Base-by-base conservation (phyloP, 2,888 invertebrate genomes). In the Eristalinus sepulchralis region DNA sequence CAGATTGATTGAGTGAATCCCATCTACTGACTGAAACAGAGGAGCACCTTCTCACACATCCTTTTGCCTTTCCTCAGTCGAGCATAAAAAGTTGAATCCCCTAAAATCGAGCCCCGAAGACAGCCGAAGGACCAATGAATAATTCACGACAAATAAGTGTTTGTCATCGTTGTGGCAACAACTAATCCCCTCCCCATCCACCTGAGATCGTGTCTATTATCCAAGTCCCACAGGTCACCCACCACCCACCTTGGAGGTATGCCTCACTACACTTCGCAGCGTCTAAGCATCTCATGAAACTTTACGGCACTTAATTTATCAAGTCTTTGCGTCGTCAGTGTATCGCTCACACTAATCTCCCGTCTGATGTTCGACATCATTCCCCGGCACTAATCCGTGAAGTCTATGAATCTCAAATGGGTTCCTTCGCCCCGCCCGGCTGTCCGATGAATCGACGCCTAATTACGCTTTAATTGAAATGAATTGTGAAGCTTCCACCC, bases 401-500 rank as follows among this genome's bases (percentile, higher is more conserved):
- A 57, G 11, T 27, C 24, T 57, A 57, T 57, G 24, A 57, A 57
- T 57, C 57, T 8, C 10, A 24, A 57, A 57, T 57, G 24, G 57
- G 24, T 24, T 24, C 9, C 24, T 8, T 2, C 11, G 20, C 55
- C 20, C 0, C 11, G 0, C 22, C 11, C 10, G 24, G n/a, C n/a
- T 2, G 17, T 13, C 53, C 57, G 11, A 22, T 57, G 57, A 57
- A 57, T 24, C 11, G 24, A 3, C 24, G 57, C 24, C 57, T 57
- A 57, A 57, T 57, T 24, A 13, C 57, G 24, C 24, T 57, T 57
- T 57, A 57, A 57, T 57, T 57, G 57, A 57, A 57, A 57, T 57
- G 57, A 57, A 57, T 57, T 57, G 47, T 47, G 57, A 2, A 5
- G 24, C 24, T 13, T 57, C 57, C 3, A 11, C 24, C 57, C 11